phyloP scores from a whole-genome alignment of 2,113 vertebrate species.

The Microcebus murinus region DNA sequence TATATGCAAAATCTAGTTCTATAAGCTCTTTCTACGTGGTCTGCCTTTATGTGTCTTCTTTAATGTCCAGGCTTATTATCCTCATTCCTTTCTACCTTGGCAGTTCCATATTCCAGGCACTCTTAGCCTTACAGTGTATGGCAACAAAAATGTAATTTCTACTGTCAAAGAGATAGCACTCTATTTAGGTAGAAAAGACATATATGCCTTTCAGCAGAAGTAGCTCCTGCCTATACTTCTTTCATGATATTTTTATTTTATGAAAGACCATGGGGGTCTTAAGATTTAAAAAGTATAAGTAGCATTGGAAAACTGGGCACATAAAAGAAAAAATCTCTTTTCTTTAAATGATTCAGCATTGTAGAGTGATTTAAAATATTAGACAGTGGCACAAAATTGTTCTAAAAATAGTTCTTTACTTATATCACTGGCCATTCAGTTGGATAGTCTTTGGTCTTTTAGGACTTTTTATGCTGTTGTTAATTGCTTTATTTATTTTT shows the following conservation, averaged over 20 bases:
- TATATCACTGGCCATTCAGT: background rate
- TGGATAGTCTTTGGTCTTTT: background rate
- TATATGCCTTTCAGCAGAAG: background rate
- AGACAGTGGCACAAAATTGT: background rate
- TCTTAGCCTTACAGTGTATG: background rate
- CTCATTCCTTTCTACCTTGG: background rate
- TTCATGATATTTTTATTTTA: slow-evolving; percentile 9
- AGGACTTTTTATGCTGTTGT: background rate
- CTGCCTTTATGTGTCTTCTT: background rate
- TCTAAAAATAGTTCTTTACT: slow-evolving; percentile 15
- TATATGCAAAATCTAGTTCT: background rate
- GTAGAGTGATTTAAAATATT: background rate
- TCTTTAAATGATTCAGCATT: background rate
- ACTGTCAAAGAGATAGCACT: slow-evolving; percentile 2
- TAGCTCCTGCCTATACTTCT: background rate
- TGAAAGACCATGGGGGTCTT: background rate
- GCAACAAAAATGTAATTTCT: background rate
- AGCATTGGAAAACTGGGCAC: slow-evolving; percentile 2
- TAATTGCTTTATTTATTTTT: slow-evolving; percentile 43
- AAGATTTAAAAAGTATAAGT: background rate
- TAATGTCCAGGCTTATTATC: background rate
- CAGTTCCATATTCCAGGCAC: background rate
- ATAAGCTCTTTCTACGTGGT: background rate
- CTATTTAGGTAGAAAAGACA: background rate
- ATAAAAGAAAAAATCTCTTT: background rate